These are phyloP conservation scores for Eilema caniola DNA, from an alignment of 2,888 invertebrate genomes.

Conservation along the genomic window DNA sequence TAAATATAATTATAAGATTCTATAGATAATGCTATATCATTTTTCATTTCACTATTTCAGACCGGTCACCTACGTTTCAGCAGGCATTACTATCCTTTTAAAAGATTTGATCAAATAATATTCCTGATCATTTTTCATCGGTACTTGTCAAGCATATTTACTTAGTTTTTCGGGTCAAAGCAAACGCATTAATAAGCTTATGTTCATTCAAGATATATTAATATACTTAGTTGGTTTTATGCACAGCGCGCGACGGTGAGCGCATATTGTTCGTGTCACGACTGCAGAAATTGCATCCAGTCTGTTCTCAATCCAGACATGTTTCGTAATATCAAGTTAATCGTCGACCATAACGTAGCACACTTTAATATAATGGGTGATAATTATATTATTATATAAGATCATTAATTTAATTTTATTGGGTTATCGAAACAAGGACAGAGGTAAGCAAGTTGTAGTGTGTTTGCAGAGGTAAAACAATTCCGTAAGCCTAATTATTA, in stretches of 20 bases:
- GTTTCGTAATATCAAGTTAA: constrained; percentile 40
- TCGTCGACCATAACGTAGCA: constrained; percentile 15
- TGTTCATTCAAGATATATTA: not conserved
- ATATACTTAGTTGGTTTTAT: constrained; percentile 6
- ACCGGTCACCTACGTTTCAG: not conserved
- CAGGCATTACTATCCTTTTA: not conserved
- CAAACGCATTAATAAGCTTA: not conserved
- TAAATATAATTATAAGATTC: too few relatives aligned
- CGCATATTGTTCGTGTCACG: constrained; percentile 48
- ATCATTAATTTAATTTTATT: not conserved
- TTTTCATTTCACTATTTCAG: too few relatives aligned
- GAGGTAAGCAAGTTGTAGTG: not conserved
- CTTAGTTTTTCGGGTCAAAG: not conserved
- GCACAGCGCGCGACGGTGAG: constrained; percentile 29
- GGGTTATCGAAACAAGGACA: not conserved
- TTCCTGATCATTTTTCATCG: too few relatives aligned
- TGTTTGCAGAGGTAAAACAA: not conserved
- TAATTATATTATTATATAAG: not conserved
- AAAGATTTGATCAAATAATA: too few relatives aligned
- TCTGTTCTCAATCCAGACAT: constrained; percentile 34
- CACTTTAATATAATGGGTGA: not conserved
- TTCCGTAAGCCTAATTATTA: not conserved
- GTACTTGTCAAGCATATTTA: too few relatives aligned
- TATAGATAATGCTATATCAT: too few relatives aligned
- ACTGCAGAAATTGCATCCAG: constrained; percentile 53